These are phyloP conservation scores for Ictidomys tridecemlineatus DNA, from an alignment of 2,113 vertebrate genomes.

Conservation along the genomic window DNA sequence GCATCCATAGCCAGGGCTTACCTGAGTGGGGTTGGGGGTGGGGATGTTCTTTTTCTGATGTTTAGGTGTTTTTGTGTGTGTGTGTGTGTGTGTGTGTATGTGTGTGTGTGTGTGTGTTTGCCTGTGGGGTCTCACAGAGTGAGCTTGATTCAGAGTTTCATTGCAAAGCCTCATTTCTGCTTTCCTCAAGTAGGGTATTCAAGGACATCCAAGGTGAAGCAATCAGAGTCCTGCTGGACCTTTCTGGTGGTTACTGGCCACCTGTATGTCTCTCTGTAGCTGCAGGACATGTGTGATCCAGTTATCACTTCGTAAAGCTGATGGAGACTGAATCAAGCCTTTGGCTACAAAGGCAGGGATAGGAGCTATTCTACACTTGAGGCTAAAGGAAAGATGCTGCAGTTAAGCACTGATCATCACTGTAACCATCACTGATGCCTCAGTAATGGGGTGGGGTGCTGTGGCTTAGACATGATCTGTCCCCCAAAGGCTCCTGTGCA, in stretches of 20 bases:
- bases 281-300: not conserved
- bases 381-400: not conserved
- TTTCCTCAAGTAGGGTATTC: not conserved
- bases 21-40: fast-evolving
- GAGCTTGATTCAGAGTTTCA: not conserved
- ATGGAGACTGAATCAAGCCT: not conserved
- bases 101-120: too few relatives aligned
- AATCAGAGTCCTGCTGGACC: not conserved
- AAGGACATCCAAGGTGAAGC: not conserved
- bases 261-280: not conserved
- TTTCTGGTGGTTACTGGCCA: not conserved
- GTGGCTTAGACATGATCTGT: too few relatives aligned
- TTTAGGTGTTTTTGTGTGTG: too few relatives aligned
- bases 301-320: not conserved
- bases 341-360: not conserved
- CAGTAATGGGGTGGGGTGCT: too few relatives aligned
- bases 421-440: not conserved
- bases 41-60: not conserved
- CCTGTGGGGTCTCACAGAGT: not conserved
- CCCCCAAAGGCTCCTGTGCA: not conserved
- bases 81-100: too few relatives aligned
- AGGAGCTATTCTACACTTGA: not conserved
- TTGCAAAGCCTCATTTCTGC: not conserved
- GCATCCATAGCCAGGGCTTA: fast-evolving
- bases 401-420: not conserved